Base-by-base conservation (phyloP, 2,113 vertebrate genomes). In the Pandion haliaetus region DNA sequence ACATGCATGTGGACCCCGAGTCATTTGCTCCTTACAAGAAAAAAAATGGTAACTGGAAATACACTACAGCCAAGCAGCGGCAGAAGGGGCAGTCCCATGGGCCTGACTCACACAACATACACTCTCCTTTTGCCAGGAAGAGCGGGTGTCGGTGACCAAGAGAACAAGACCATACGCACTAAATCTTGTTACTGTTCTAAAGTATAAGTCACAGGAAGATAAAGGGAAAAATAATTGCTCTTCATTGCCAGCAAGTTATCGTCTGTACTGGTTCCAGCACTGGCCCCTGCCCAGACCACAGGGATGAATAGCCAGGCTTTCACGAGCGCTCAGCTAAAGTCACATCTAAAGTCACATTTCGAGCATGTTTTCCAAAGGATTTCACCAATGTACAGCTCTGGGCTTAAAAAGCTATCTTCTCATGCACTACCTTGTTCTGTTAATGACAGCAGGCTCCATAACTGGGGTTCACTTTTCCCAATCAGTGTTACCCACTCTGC, bases 61-160 rank as follows among this genome's bases (percentile, higher is more conserved):
- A 88, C 7, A 49, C 82, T 95, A 52, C 28, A 90, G 94, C 83
- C 94, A 90, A 96, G 95, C 93, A 93, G 90, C 9, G 12, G 82
- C 96, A 91, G 94, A 91, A 88, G 45, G 82, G 93, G 82, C 91
- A 96, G 93, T 82, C 95, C 94, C 97, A 66, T 6, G 93, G 91
- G 94, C 94, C 91, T 96, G 96, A 97, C 91, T 96, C 96, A 95
- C 73, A 23, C 82, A 45, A 36, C 89, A 80, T 13, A 76, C 49
- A 2, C 91, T 72, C 91, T 82, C 59, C 26, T 95, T 28, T 13
- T 21, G 71, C 91, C 96, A 95, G 96, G 86, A 76, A 90, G 81
- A 91, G 89, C 42, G 62, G 78, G 86, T 95, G 96, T 76, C 34
- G 31, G 61, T 90, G 95, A 97, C 84, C 79, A 31, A 59, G 59